phyloP scores from a whole-genome alignment of 1,140 invertebrate genomes.

The Apocrypta bakeri region DNA sequence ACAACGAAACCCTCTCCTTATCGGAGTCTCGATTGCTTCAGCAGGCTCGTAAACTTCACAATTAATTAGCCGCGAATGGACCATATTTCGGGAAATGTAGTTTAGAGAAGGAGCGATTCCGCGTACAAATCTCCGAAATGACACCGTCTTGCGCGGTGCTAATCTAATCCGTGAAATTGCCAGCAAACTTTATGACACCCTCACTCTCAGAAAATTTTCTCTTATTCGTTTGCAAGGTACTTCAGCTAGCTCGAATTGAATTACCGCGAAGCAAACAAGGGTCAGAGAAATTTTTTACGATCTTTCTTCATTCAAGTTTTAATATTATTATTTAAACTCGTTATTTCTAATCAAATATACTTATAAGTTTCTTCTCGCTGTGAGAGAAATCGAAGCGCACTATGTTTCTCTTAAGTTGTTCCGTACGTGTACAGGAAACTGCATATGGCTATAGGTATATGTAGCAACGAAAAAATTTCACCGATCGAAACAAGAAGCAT shows the following conservation, averaged over 20 bases:
- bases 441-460: no score
- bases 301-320: background rate
- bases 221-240: background rate
- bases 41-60: constrained; percentile 9
- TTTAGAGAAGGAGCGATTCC: background rate
- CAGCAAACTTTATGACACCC: background rate
- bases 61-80: constrained; percentile 7
- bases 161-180: constrained; percentile 19
- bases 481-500: background rate
- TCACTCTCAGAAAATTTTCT: background rate
- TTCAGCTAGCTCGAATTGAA: background rate
- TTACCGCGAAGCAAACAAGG: background rate
- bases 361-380: no score
- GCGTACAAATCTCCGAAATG: background rate
- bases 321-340: no score
- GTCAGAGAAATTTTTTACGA: background rate
- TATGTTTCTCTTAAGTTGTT: no score
- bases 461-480: background rate
- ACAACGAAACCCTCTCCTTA: background rate
- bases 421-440: no score
- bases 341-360: no score
- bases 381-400: no score
- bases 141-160: background rate
- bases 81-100: background rate
- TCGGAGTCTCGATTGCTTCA: background rate